phyloP scores from a whole-genome alignment of 2,797 vertebrate species.

The Nasua narica region DNA sequence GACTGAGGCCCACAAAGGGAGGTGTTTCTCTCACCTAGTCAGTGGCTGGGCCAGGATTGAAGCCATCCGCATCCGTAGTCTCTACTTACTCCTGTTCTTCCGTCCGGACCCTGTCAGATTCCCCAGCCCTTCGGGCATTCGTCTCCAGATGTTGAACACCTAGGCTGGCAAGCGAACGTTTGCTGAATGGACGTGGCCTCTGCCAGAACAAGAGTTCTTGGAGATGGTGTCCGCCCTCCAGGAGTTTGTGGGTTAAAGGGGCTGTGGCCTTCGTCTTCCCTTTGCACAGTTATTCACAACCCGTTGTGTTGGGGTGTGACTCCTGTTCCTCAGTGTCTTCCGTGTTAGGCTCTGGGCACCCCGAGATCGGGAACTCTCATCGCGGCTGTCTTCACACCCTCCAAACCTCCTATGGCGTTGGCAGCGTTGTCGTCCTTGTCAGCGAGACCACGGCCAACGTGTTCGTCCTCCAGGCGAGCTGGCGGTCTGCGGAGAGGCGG shows the following conservation, averaged over 20 bases:
- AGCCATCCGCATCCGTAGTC: background rate
- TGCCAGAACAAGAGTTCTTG: background rate
- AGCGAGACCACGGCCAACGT: background rate
- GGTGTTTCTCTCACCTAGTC: background rate
- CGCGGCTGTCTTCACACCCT: background rate
- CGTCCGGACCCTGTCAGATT: background rate
- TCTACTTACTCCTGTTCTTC: background rate
- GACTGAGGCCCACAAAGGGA: background rate
- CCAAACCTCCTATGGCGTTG: fast-evolving
- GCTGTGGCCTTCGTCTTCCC: fast-evolving
- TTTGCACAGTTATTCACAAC: fast-evolving
- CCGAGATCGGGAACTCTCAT: background rate
- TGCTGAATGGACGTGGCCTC: background rate
- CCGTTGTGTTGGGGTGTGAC: fast-evolving
- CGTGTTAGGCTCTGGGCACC: background rate
- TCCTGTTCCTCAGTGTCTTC: background rate
- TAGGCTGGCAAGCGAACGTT: background rate
- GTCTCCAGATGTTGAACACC: background rate
- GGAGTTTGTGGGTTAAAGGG: background rate
- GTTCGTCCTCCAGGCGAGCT: background rate
- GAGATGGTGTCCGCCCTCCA: background rate
- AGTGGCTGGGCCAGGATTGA: background rate
- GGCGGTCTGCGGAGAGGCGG: background rate
- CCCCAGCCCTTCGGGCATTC: no score
- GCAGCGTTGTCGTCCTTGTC: background rate